Evolutionary conservation across 2,888 invertebrate genomes (phyloP).

Genomic region (Platycheirus albimanus): DNA sequence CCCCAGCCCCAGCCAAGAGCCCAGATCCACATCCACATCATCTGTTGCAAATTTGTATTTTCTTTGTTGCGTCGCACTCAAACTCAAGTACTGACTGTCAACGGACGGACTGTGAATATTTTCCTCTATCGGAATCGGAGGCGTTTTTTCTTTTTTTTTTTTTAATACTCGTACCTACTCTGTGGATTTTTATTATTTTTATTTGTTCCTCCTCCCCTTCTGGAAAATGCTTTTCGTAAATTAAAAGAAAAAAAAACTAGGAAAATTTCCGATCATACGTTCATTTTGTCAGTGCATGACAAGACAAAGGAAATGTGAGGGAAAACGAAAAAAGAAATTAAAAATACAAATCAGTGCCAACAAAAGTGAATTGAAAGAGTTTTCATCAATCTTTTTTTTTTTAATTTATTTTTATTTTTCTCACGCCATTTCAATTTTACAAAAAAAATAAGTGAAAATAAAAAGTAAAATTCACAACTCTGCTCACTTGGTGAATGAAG

Average conservation of each 20-base stretch:
- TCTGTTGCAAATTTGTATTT: background rate
- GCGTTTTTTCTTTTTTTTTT: background rate
- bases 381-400: conserved; percentile 12
- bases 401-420: background rate
- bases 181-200: background rate
- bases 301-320: conserved; percentile 19
- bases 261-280: conserved; percentile 1
- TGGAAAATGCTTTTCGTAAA: conserved; percentile 13
- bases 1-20: background rate
- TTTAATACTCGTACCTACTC: background rate
- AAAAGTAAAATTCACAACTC: conserved; percentile 27
- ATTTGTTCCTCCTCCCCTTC: background rate
- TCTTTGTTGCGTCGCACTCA: background rate
- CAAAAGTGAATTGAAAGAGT: conserved; percentile 23
- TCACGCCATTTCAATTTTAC: conserved; percentile 15
- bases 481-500: no score
- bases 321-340: background rate
- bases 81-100: no score
- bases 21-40: background rate
- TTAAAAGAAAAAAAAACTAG: no score
- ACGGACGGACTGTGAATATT: background rate
- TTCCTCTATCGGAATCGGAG: conserved; percentile 1
- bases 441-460: background rate
- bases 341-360: conserved; percentile 23
- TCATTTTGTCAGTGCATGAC: background rate